A percentile compares a stretch with the other conserved stretches of the same genome.
Evolutionary conservation across 1,140 invertebrate species (phyloP).

Genomic region (Drosophila yakuba): DNA sequence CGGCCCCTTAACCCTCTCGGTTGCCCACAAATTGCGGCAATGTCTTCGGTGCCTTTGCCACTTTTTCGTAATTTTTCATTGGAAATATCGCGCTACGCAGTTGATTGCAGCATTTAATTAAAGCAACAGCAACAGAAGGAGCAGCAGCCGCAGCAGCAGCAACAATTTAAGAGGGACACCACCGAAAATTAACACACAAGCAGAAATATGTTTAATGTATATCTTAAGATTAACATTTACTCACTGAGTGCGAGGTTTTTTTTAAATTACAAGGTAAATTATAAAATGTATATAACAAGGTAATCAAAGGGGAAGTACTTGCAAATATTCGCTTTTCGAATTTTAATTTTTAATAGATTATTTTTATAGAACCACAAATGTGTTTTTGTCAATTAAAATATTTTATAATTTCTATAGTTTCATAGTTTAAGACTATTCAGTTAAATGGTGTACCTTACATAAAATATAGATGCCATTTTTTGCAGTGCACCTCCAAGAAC

Average conservation of each 20-base stretch:
- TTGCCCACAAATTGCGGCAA: conserved; percentile 8
- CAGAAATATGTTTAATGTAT: not conserved
- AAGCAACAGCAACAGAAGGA: conserved; percentile 63
- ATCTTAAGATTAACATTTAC: not conserved
- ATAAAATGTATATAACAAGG: no score
- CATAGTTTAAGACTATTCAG: no score
- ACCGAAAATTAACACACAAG: not conserved
- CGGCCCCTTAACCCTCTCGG: conserved; percentile 5
- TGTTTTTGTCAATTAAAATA: no score
- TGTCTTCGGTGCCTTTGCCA: conserved; percentile 58
- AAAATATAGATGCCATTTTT: not conserved
- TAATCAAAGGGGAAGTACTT: no score
- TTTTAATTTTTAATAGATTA: no score
- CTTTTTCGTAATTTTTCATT: conserved; percentile 78
- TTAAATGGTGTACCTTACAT: no score
- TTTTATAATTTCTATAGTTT: no score
- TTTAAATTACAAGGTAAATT: no score
- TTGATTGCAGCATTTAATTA: conserved; percentile 83
- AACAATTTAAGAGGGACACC: conserved; percentile 22
- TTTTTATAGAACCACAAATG: no score
- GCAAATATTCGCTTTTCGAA: no score
- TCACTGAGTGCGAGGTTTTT: no score
- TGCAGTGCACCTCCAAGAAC: conserved; percentile 3
- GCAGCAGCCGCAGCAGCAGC: conserved; percentile 21
- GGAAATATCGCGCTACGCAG: conserved; percentile 83